Percentiles rank a stretch among this genome's conserved stretches.
Conservation (phyloP, 2,797 vertebrate genomes). For the Hoplostethus atlanticus region DNA sequence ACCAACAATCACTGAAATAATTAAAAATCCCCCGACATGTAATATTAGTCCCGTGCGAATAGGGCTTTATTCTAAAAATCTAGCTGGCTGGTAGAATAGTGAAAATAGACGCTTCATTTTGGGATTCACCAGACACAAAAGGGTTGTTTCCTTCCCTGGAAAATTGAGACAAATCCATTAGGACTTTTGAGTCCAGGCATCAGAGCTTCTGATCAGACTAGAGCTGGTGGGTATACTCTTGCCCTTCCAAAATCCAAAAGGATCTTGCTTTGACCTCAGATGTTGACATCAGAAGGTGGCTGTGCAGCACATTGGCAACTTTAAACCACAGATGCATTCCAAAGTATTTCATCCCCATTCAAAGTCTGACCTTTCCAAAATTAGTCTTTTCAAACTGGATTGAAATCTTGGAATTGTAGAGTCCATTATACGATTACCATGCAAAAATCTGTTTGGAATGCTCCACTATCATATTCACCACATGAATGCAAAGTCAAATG, state of each 20-base stretch:
- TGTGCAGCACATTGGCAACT: background rate
- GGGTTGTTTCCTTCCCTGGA: background rate
- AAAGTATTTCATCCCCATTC: no score
- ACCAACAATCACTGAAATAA: no score
- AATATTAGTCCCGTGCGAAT: no score
- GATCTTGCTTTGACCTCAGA: background rate
- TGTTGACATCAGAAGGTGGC: slow-evolving; percentile 9
- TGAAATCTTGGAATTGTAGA: no score
- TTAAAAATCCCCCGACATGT: no score
- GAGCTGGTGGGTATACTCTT: background rate
- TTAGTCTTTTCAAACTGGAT: no score
- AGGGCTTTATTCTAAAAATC: no score
- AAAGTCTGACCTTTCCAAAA: no score
- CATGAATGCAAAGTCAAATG: background rate
- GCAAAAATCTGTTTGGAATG: no score
- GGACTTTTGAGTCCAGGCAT: slow-evolving; percentile 8
- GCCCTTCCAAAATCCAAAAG: background rate
- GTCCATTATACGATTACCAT: no score
- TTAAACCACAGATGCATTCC: no score
- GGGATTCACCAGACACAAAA: background rate
- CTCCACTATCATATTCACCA: background rate
- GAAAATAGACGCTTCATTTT: background rate
- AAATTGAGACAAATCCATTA: slow-evolving; percentile 4
- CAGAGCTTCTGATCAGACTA: background rate
- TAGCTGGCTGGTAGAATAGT: background rate